phyloP scores from a whole-genome alignment of 2,113 vertebrate genomes.

The Orthochromis indermauri region DNA sequence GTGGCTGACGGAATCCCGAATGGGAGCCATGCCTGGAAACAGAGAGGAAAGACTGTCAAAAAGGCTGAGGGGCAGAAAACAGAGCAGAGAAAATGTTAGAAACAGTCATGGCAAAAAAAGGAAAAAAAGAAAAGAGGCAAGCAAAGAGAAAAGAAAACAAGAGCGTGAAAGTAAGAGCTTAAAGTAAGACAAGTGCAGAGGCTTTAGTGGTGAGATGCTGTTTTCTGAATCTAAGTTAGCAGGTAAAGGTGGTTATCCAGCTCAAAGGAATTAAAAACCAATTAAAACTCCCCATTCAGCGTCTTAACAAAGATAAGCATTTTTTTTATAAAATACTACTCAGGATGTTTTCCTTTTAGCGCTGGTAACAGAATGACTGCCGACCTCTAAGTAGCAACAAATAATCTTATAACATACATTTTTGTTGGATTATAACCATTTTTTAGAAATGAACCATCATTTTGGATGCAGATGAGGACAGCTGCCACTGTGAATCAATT shows the following conservation, averaged over 20 bases:
- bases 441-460: neutral
- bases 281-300: neutral
- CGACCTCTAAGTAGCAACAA: neutral
- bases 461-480: neutral
- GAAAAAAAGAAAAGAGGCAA: neutral
- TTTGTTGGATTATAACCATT: neutral
- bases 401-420: neutral
- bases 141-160: neutral
- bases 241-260: neutral
- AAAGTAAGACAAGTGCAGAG: neutral
- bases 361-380: neutral
- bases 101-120: neutral
- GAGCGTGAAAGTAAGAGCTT: neutral
- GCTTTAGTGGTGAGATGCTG: neutral
- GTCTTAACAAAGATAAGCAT: neutral
- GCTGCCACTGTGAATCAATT: neutral
- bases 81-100: neutral
- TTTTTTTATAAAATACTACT: neutral
- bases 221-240: neutral
- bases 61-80: neutral
- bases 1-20: constrained; percentile 95
- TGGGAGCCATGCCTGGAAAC: constrained; percentile 89
- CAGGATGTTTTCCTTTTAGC: neutral
- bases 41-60: constrained; percentile 58
- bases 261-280: neutral